A percentile compares a stretch with the other conserved stretches of the same genome.
phyloP scores from a whole-genome alignment of 2,888 invertebrate genomes.

The Nineta flava region DNA sequence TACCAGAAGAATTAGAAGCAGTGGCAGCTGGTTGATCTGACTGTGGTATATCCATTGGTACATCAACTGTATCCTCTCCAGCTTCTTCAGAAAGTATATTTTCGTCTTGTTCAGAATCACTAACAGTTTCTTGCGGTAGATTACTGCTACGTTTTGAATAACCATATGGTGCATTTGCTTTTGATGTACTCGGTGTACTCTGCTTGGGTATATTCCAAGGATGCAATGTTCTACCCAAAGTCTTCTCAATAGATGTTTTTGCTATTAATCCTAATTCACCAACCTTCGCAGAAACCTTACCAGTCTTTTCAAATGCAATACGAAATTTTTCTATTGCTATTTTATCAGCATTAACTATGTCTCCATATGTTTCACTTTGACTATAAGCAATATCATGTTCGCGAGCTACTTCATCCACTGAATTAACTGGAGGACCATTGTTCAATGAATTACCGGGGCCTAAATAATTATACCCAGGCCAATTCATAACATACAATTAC shows the following conservation, averaged over 20 bases:
- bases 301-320: neutral
- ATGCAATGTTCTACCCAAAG: neutral
- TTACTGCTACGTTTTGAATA: neutral
- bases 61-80: neutral
- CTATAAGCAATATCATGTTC: neutral
- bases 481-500: neutral
- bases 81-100: no score
- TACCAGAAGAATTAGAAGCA: neutral
- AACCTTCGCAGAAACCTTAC: neutral
- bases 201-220: no score
- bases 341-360: neutral
- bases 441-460: neutral
- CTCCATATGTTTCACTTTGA: neutral
- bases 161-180: neutral
- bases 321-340: neutral
- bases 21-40: neutral
- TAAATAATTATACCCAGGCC: neutral
- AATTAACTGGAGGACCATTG: neutral
- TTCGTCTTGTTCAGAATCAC: no score
- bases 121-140: neutral
- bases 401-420: neutral
- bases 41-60: neutral
- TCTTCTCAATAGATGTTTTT: neutral
- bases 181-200: neutral
- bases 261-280: neutral